Base-by-base conservation (phyloP, 2,797 vertebrate species). In the Sebastes minor region DNA sequence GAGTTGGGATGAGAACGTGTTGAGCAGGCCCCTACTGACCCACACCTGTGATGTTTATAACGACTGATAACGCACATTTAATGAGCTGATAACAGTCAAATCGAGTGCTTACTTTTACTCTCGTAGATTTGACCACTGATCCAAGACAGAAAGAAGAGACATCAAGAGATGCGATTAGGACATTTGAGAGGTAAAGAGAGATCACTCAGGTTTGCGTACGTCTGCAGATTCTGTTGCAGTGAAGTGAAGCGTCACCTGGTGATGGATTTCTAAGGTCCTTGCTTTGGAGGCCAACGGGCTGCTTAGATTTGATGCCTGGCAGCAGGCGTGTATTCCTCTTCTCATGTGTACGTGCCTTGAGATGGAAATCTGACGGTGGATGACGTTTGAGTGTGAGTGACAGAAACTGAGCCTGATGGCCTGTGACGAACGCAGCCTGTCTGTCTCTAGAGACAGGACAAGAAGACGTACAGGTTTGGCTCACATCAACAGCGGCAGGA, bases 381-480 rank as follows among this genome's bases (percentile, higher is more conserved):
- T 80, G 84, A 86, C 77, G 78, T 79, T 56, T 67, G 70, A 74
- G 70, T 75, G 72, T 75, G 53, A 81, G 80, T 73, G 79, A 85
- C 87, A 74, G 85, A 83, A 86, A 59, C 76, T 64, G 84, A 89
- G 64, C 71, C 81, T 84, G 73, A 86, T 78, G 82, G 80, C 76
- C 76, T 71, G 57, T 78, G 87, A 82, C 69, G 71, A 76, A 83
- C 56, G 70, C 33, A 32, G 71, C 30, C 83, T 53, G 80, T 74
- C 71, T 74, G 70, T 76, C 74, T 60, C 76, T 6, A 56, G 69
- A 68, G 42, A 28, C 49, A n/a, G 49, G 49, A 52, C 49, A 46
- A 46, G 49, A 52, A 59, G 61, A 77, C 46, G 4, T 11, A 5
- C 60, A 32, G 68, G 38, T 14, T 62, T 57, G 61, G 73, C 52